Evolutionary conservation across 1,140 invertebrate genomes (phyloP).

Genomic region (Nephila pilipes): DNA sequence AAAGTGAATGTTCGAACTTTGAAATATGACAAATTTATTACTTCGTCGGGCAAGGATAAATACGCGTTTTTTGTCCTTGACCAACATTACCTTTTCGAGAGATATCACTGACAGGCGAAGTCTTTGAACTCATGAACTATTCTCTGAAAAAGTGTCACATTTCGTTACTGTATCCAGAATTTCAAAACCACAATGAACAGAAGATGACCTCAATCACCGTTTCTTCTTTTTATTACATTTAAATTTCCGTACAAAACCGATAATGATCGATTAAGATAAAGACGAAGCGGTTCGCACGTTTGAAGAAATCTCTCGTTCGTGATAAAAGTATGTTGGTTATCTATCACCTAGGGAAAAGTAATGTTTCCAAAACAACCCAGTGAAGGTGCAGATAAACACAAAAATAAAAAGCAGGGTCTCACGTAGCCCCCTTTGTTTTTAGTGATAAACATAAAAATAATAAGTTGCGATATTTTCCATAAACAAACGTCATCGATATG

Average conservation of each 20-base stretch:
- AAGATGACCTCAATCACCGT: neutral
- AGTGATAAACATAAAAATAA: neutral
- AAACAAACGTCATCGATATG: neutral
- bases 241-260: neutral
- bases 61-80: conserved; percentile 6
- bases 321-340: neutral
- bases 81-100: conserved; percentile 2
- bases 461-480: neutral
- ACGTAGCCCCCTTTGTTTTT: conserved; percentile 24
- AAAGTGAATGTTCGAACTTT: conserved; percentile 5
- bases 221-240: neutral
- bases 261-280: neutral
- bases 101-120: conserved; percentile 11
- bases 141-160: neutral
- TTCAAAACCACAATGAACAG: neutral
- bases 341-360: neutral
- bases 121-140: conserved; percentile 13
- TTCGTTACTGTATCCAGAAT: neutral
- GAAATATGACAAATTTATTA: neutral
- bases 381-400: neutral
- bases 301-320: neutral
- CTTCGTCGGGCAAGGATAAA: neutral
- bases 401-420: neutral
- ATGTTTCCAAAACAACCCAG: neutral
- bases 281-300: neutral